Percentiles rank a stretch among this genome's conserved stretches.
These are phyloP conservation scores for Tinea semifulvella DNA, from an alignment of 2,888 invertebrate species.

Conservation along the genomic window DNA sequence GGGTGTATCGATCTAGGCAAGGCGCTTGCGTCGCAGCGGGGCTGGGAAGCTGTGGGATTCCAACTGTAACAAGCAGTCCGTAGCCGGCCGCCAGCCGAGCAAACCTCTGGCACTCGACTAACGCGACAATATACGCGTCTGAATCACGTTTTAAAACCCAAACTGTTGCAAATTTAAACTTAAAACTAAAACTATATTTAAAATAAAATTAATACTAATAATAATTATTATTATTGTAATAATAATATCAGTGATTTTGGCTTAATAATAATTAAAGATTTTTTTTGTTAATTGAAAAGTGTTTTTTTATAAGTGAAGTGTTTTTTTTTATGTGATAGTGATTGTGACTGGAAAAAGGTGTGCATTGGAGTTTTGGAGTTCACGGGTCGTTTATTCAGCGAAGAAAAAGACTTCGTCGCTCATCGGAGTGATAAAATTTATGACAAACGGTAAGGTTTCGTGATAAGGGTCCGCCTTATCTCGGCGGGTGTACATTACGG, in stretches of 20 bases:
- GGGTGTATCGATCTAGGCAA: constrained; percentile 60
- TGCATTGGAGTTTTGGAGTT: constrained; percentile 43
- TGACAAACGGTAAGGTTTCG: constrained; percentile 60
- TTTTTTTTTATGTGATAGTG: constrained; percentile 38
- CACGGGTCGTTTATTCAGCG: constrained; percentile 57
- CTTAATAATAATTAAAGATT: too few relatives aligned
- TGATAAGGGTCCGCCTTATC: constrained; percentile 58
- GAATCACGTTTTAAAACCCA: too few relatives aligned
- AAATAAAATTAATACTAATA: too few relatives aligned
- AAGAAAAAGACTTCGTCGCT: constrained; percentile 44
- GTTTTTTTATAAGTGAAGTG: background rate
- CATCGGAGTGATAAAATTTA: constrained; percentile 62
- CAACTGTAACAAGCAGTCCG: constrained; percentile 28
- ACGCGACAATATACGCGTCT: constrained; percentile 30
- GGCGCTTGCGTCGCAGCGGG: constrained; percentile 53
- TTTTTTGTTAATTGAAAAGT: too few relatives aligned
- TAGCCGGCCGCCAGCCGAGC: constrained; percentile 26
- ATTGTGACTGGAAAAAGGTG: constrained; percentile 47
- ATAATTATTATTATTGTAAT: too few relatives aligned
- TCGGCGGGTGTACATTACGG: constrained; percentile 30
- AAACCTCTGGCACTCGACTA: constrained; percentile 37
- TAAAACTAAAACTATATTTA: too few relatives aligned
- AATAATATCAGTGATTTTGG: too few relatives aligned
- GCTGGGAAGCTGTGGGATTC: constrained; percentile 32
- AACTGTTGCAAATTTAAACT: constrained; percentile 3